Evolutionary conservation across 1,140 invertebrate species (phyloP).

Genomic region (Macrostomum lignano): DNA sequence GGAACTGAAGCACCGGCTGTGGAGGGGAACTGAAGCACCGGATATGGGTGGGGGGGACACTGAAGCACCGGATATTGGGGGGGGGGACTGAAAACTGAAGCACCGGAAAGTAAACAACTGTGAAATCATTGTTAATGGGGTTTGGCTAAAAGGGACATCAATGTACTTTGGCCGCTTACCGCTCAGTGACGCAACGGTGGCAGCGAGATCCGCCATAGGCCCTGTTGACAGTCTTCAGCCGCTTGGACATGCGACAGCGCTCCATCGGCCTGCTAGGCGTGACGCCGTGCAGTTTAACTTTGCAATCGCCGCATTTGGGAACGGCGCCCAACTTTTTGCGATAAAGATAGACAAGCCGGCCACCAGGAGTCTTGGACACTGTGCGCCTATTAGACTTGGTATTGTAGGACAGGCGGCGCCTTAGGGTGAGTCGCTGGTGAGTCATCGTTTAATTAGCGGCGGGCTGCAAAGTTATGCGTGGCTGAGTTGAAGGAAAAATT

Average conservation of each 20-base stretch:
- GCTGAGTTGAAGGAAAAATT: too few species aligned
- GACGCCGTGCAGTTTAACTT: constrained; percentile 63
- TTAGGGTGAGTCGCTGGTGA: constrained; percentile 72
- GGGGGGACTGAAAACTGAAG: too few species aligned
- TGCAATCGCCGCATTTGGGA: constrained; percentile 74
- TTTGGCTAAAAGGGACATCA: too few species aligned
- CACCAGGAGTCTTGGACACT: constrained; percentile 58
- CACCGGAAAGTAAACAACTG: too few species aligned
- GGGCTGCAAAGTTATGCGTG: too few species aligned
- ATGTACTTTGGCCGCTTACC: constrained; percentile 34
- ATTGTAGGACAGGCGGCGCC: constrained; percentile 80
- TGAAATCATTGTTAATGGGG: too few species aligned
- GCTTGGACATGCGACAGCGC: constrained; percentile 56
- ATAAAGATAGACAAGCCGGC: constrained; percentile 78
- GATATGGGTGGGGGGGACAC: too few species aligned
- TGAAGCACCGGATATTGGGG: too few species aligned
- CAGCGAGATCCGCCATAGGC: constrained; percentile 83
- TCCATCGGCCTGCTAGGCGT: constrained; percentile 61
- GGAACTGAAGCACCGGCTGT: too few species aligned
- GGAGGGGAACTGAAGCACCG: too few species aligned
- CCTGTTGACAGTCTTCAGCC: constrained; percentile 73
- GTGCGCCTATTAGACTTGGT: constrained; percentile 74
- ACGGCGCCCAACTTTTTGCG: constrained; percentile 76
- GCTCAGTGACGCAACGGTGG: constrained; percentile 76
- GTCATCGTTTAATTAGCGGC: too few species aligned